phyloP scores from a whole-genome alignment of 2,113 vertebrate genomes.

The Syngnathus typhle region DNA sequence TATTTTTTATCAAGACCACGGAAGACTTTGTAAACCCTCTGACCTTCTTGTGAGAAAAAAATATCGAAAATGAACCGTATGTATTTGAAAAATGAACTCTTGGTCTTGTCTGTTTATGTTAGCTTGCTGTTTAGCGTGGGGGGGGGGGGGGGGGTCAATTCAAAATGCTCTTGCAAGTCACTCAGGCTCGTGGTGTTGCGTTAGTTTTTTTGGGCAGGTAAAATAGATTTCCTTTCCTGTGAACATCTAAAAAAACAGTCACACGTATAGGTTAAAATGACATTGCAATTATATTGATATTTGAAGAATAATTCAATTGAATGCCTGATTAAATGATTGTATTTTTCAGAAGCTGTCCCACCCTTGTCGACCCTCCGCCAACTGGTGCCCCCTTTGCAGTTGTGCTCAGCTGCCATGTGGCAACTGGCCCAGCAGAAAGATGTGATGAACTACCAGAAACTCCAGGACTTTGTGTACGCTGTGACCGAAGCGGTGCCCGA shows the following conservation, averaged over 20 bases:
- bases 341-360: conserved; percentile 28
- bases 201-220: background rate
- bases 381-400: conserved; percentile 61
- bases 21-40: conserved; percentile 4
- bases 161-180: background rate
- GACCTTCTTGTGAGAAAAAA: conserved; percentile 7
- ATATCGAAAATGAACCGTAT: conserved; percentile 31
- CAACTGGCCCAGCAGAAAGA: conserved; percentile 59
- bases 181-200: background rate
- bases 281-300: background rate
- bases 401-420: conserved; percentile 74
- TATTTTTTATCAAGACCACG: background rate
- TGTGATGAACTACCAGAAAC: conserved; percentile 64
- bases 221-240: background rate
- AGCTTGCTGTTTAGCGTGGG: background rate
- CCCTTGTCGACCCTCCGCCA: conserved; percentile 50
- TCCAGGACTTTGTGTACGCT: conserved; percentile 69
- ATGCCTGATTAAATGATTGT: background rate
- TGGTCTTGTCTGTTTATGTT: conserved; percentile 1
- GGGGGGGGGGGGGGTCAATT: no score
- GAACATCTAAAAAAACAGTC: background rate
- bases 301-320: background rate
- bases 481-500: conserved; percentile 68
- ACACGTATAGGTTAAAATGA: background rate
- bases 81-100: background rate